Evolutionary conservation across 2,113 vertebrate genomes (phyloP).

Genomic region (Galeopterus variegatus): DNA sequence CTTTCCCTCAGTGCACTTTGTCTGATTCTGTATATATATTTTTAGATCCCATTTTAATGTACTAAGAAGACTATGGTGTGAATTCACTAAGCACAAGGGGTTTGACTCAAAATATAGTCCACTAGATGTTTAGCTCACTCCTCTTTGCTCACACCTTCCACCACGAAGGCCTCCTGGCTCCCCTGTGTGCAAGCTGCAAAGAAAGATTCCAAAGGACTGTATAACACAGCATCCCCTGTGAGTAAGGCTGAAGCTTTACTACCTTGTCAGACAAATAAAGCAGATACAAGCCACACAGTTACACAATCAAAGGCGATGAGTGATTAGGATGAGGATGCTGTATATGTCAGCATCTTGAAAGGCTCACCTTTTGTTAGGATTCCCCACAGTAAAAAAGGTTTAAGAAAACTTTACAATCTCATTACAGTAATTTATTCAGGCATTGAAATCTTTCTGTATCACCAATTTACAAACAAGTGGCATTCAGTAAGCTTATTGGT

Average conservation of each 20-base stretch:
- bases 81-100: not conserved
- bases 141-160: not conserved
- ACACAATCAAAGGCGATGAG: not conserved
- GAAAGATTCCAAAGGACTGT: not conserved
- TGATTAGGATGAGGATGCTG: not conserved
- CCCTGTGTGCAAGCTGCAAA: not conserved
- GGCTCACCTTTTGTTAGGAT: not conserved
- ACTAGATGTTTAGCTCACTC: not conserved
- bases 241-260: not conserved
- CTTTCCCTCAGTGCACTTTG: not conserved
- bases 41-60: constrained; percentile 42
- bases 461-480: not conserved
- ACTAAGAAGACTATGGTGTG: not conserved
- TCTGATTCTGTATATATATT: not conserved
- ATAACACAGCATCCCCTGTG: not conserved
- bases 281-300: not conserved
- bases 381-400: not conserved
- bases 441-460: not conserved
- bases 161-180: not conserved
- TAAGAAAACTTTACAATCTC: not conserved
- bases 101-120: not conserved
- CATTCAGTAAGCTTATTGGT: not conserved
- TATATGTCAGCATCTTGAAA: not conserved
- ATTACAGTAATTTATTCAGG: not conserved
- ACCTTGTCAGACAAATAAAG: not conserved